phyloP scores from a whole-genome alignment of 1,140 invertebrate species.

The Nylanderia fulva region DNA sequence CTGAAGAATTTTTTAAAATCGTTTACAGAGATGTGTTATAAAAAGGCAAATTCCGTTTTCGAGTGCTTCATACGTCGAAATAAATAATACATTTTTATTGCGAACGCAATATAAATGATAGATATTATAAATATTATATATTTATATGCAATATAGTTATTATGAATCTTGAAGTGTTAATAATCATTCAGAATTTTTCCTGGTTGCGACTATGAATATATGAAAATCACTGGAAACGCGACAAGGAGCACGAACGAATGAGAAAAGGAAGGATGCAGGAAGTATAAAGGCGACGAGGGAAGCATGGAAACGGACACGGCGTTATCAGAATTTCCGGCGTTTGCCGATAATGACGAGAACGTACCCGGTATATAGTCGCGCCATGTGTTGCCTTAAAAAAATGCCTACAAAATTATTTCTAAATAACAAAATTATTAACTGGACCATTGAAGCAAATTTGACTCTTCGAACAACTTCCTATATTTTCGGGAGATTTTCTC shows the following conservation, averaged over 20 bases:
- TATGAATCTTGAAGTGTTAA: neutral
- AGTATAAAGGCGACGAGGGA: slow-evolving; percentile 48
- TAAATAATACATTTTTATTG: slow-evolving; percentile 6
- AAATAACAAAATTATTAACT: neutral
- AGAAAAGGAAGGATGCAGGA: slow-evolving; percentile 65
- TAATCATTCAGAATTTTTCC: neutral
- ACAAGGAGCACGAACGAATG: neutral
- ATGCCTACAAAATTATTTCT: neutral
- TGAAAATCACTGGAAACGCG: slow-evolving; percentile 18
- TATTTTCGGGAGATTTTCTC: neutral
- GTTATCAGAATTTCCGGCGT: slow-evolving; percentile 79
- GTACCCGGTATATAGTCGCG: neutral
- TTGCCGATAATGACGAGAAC: slow-evolving; percentile 71
- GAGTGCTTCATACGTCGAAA: neutral
- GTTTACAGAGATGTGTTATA: neutral
- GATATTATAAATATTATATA: neutral
- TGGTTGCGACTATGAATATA: too few relatives aligned
- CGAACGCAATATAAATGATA: neutral
- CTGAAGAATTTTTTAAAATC: neutral
- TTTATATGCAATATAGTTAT: too few relatives aligned
- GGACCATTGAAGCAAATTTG: neutral
- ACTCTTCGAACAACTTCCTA: too few relatives aligned
- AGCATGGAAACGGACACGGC: slow-evolving; percentile 74
- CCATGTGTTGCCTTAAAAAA: slow-evolving; percentile 5
- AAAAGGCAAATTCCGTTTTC: neutral